phyloP scores from a whole-genome alignment of 2,888 invertebrate species.

The Hirtodrosophila cameraria region DNA sequence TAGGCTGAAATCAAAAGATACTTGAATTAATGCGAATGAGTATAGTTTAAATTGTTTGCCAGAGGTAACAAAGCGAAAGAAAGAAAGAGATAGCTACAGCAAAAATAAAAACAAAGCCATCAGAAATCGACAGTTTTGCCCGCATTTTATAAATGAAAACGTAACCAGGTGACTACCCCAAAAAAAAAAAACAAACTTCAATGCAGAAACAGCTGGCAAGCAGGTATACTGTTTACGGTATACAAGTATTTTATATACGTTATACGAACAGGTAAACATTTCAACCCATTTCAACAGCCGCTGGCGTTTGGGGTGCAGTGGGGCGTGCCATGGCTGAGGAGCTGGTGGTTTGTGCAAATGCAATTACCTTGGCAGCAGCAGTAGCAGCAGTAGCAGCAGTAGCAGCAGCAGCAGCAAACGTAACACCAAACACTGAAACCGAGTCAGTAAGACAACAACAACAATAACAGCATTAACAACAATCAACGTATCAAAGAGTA shows the following conservation, averaged over 20 bases:
- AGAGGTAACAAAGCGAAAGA: slow-evolving; percentile 1
- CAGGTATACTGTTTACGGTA: slow-evolving; percentile 13
- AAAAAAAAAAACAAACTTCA: slow-evolving; percentile 28
- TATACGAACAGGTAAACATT: slow-evolving; percentile 21
- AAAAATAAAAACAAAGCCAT: slow-evolving; percentile 25
- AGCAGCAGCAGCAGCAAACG: slow-evolving; percentile 44
- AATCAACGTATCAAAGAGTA: slow-evolving; percentile 31
- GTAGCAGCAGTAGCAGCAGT: slow-evolving; percentile 5
- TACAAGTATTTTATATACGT: too few relatives aligned
- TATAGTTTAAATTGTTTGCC: slow-evolving; percentile 4
- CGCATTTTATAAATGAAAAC: slow-evolving; percentile 61
- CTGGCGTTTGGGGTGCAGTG: slow-evolving; percentile 47
- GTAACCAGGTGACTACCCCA: slow-evolving; percentile 51
- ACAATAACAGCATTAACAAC: slow-evolving; percentile 23
- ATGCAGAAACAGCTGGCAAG: slow-evolving; percentile 30
- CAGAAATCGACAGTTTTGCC: slow-evolving; percentile 39
- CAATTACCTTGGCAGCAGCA: slow-evolving; percentile 67
- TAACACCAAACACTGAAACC: slow-evolving; percentile 52
- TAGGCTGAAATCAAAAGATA: slow-evolving; percentile 46
- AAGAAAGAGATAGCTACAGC: too few relatives aligned
- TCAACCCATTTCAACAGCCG: slow-evolving; percentile 59
- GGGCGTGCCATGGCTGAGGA: slow-evolving; percentile 43
- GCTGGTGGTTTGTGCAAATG: slow-evolving; percentile 61
- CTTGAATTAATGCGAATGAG: slow-evolving; percentile 5
- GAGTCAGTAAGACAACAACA: slow-evolving; percentile 54